A percentile compares a stretch with the other conserved stretches of the same genome.
These are phyloP conservation scores for Limnodromus scolopaceus DNA, from an alignment of 2,797 vertebrate genomes.

Conservation along the genomic window DNA sequence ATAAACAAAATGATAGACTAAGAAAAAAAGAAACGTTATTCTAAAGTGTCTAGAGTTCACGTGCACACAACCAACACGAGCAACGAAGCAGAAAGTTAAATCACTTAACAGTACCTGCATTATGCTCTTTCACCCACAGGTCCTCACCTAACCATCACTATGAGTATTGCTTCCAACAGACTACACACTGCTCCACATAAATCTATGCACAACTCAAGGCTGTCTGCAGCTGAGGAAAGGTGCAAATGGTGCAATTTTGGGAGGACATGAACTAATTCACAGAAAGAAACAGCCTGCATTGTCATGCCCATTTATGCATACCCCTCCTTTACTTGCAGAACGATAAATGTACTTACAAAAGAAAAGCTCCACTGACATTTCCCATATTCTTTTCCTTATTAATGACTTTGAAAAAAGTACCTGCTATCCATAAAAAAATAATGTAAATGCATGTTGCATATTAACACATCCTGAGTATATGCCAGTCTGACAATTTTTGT, in stretches of 20 bases:
- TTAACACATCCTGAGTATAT: background rate
- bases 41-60: background rate
- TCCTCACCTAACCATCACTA: background rate
- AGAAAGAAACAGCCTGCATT: background rate
- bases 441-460: background rate
- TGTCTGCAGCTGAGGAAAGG: background rate
- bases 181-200: background rate
- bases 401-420: background rate
- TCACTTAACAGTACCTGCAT: background rate
- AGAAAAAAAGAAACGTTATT: background rate
- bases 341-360: background rate
- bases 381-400: background rate
- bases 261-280: background rate
- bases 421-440: background rate
- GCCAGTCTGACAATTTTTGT: background rate
- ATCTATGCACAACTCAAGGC: background rate
- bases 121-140: background rate
- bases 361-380: background rate
- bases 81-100: slow-evolving; percentile 28
- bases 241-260: background rate
- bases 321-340: background rate
- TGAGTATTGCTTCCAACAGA: background rate
- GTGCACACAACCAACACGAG: background rate
- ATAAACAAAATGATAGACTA: background rate
- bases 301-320: background rate